phyloP scores from a whole-genome alignment of 2,888 invertebrate genomes.

The Petrophora chlorosata region DNA sequence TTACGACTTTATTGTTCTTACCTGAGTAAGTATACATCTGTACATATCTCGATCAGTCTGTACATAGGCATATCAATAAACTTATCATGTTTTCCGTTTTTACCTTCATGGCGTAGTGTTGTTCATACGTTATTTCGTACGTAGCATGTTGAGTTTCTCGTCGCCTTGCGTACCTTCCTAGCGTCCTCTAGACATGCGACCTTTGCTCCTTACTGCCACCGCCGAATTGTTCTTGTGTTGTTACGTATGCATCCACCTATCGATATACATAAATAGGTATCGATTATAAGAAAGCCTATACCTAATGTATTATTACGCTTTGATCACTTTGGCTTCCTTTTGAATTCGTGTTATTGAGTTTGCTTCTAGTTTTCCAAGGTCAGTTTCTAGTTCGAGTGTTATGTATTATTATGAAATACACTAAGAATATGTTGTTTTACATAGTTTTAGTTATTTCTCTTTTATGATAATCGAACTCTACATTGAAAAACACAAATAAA shows the following conservation, averaged over 20 bases:
- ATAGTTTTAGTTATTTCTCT: no score
- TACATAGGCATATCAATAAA: no score
- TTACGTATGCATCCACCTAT: no score
- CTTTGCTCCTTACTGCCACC: slow-evolving; percentile 44
- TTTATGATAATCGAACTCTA: no score
- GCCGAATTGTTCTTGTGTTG: slow-evolving; percentile 37
- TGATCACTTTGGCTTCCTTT: slow-evolving; percentile 33
- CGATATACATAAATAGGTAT: no score
- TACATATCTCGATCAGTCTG: no score
- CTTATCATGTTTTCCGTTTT: no score
- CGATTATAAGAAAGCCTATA: slow-evolving; percentile 44
- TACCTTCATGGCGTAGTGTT: neutral
- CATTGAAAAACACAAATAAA: no score
- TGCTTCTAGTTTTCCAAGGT: slow-evolving; percentile 9
- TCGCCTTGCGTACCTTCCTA: slow-evolving; percentile 38
- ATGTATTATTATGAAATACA: no score
- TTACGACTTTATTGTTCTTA: no score
- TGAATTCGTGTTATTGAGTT: slow-evolving; percentile 13
- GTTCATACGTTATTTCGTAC: neutral
- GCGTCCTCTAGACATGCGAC: slow-evolving; percentile 75
- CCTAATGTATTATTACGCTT: slow-evolving; percentile 38
- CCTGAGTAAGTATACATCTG: no score
- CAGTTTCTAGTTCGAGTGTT: slow-evolving; percentile 5
- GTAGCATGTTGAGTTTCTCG: slow-evolving; percentile 1
- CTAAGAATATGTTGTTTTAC: no score